Evolutionary conservation across 2,888 invertebrate genomes (phyloP).

Genomic region (Tholera decimalis): DNA sequence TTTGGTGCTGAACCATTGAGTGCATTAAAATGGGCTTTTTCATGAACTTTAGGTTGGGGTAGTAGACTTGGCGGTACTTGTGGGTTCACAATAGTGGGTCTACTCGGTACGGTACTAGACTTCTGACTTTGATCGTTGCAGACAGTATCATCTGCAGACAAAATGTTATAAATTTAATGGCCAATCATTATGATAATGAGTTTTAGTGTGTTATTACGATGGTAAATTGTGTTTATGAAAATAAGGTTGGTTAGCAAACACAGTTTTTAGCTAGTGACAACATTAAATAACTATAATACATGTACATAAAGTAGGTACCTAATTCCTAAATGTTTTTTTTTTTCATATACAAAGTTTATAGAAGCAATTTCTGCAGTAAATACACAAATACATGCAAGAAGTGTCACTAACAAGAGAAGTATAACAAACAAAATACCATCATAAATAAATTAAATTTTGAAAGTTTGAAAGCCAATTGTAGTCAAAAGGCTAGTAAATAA

Average conservation of each 20-base stretch:
- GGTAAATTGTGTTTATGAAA: conserved; percentile 60
- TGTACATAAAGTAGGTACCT: neutral
- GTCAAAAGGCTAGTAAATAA: conserved; percentile 72
- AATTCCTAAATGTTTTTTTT: no score
- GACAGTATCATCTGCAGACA: conserved; percentile 88
- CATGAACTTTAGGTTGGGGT: conserved; percentile 81
- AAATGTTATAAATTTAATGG: conserved; percentile 72
- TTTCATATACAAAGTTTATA: conserved; percentile 2
- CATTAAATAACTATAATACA: conserved; percentile 1
- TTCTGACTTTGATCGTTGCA: conserved; percentile 86
- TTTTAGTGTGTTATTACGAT: conserved; percentile 56
- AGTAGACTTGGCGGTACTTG: conserved; percentile 64
- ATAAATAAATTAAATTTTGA: conserved; percentile 47
- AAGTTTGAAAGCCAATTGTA: conserved; percentile 57
- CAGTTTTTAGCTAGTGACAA: conserved; percentile 5
- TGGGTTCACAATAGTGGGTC: conserved; percentile 78
- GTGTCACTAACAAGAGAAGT: conserved; percentile 10
- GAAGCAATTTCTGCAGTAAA: conserved; percentile 24
- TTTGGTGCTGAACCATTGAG: conserved; percentile 87
- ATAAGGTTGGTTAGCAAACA: conserved; percentile 33
- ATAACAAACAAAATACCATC: conserved; percentile 61
- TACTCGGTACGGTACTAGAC: conserved; percentile 80
- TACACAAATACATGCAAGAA: conserved; percentile 39
- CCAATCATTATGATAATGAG: conserved; percentile 60
- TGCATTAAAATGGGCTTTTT: conserved; percentile 82